These are phyloP conservation scores for Ectropis crepuscularia DNA, from an alignment of 2,888 invertebrate genomes.

Conservation along the genomic window DNA sequence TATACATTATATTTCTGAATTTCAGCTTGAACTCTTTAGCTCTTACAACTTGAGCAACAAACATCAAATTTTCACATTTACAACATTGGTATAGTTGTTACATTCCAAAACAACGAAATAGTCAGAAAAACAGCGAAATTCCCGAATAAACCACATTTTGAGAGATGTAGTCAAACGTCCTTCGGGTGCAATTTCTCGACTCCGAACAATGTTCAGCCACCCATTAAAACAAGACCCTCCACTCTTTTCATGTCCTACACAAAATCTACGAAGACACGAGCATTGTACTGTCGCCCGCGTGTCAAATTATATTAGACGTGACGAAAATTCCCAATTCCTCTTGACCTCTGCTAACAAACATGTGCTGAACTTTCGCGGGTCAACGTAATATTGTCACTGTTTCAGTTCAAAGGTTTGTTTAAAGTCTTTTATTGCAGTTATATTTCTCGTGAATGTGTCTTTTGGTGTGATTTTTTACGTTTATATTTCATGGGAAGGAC, in stretches of 20 bases:
- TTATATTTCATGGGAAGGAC: constrained; percentile 42
- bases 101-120: constrained; percentile 11
- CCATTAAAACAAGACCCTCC: constrained; percentile 44
- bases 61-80: too few relatives aligned
- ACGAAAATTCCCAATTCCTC: constrained; percentile 32
- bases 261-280: constrained; percentile 33
- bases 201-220: constrained; percentile 45
- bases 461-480: constrained; percentile 52
- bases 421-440: constrained; percentile 63
- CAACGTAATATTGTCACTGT: constrained; percentile 39
- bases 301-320: constrained; percentile 47
- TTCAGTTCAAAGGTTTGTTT: constrained; percentile 54
- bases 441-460: constrained; percentile 63
- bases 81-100: too few relatives aligned
- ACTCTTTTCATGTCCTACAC: constrained; percentile 31
- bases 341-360: constrained; percentile 32
- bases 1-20: too few relatives aligned
- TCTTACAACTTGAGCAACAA: too few relatives aligned
- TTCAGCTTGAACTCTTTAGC: too few relatives aligned
- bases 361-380: constrained; percentile 19
- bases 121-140: constrained; percentile 34
- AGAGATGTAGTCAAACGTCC: constrained; percentile 36
- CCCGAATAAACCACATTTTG: constrained; percentile 32
- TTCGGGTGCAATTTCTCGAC: constrained; percentile 52
- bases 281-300: constrained; percentile 35